A percentile compares a stretch with the other conserved stretches of the same genome.
Conservation (phyloP, 1,140 invertebrate genomes). For the Orchestia grillus region DNA sequence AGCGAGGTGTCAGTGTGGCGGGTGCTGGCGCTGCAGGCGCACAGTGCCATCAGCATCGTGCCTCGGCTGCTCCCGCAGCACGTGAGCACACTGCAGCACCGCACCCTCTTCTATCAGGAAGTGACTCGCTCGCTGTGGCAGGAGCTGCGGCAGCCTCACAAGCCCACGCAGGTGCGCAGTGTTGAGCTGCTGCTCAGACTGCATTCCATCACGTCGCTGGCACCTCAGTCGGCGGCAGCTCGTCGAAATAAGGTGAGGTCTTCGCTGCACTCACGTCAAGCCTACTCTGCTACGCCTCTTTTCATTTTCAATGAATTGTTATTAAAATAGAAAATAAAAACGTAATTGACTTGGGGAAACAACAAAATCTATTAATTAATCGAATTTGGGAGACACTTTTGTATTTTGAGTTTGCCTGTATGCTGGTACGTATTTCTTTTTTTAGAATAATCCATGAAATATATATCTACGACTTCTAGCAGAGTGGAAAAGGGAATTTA, state of each 20-base stretch:
- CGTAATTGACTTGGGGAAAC: too few species aligned
- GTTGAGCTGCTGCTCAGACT: conserved; percentile 33
- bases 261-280: too few species aligned
- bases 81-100: not conserved
- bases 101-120: conserved; percentile 8
- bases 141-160: conserved; percentile 10
- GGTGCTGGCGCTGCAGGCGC: not conserved
- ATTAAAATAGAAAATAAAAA: too few species aligned
- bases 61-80: not conserved
- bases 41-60: conserved; percentile 40
- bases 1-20: conserved; percentile 69
- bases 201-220: conserved; percentile 26
- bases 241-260: not conserved
- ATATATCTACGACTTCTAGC: too few species aligned
- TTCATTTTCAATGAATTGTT: too few species aligned
- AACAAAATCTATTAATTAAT: too few species aligned
- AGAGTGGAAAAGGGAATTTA: too few species aligned
- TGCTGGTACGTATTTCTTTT: too few species aligned
- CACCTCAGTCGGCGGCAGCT: not conserved
- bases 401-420: too few species aligned
- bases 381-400: too few species aligned
- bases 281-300: too few species aligned
- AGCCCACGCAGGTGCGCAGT: conserved; percentile 29
- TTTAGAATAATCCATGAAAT: too few species aligned
- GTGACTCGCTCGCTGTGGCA: not conserved